Percentiles rank a stretch among this genome's conserved stretches.
Evolutionary conservation across 1,140 invertebrate species (phyloP).

Genomic region (Colletes gigas): DNA sequence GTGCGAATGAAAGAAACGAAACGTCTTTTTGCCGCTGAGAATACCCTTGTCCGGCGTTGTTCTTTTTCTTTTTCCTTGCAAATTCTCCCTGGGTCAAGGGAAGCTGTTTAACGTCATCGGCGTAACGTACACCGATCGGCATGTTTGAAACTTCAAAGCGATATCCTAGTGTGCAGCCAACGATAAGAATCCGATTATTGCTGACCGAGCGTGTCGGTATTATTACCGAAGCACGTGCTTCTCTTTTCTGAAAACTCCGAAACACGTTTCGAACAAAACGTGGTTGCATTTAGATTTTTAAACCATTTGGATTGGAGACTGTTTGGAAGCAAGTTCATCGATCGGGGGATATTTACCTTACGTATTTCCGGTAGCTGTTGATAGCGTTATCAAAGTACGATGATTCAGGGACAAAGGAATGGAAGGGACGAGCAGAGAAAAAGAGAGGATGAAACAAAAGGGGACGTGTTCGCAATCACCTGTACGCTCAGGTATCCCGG

Average conservation of each 20-base stretch:
- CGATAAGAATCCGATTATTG: neutral
- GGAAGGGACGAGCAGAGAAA: too few relatives aligned
- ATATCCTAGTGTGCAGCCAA: neutral
- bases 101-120: neutral
- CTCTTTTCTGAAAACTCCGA: too few relatives aligned
- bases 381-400: neutral
- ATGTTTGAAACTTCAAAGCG: neutral
- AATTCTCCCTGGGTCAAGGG: slow-evolving; percentile 15
- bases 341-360: neutral
- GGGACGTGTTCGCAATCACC: slow-evolving; percentile 50
- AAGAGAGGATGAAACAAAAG: slow-evolving; percentile 30
- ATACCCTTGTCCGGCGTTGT: neutral
- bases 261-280: too few relatives aligned
- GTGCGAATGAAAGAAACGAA: slow-evolving; percentile 39
- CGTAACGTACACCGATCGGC: slow-evolving; percentile 6
- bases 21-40: neutral
- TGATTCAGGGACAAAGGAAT: neutral
- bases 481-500: slow-evolving; percentile 45
- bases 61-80: slow-evolving; percentile 2
- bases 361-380: neutral
- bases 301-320: too few relatives aligned
- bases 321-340: too few relatives aligned
- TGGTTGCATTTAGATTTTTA: too few relatives aligned
- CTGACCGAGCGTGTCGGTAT: neutral
- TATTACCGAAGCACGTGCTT: neutral